Conservation (phyloP, 2,797 vertebrate species). For the Lepus oiostolus region DNA sequence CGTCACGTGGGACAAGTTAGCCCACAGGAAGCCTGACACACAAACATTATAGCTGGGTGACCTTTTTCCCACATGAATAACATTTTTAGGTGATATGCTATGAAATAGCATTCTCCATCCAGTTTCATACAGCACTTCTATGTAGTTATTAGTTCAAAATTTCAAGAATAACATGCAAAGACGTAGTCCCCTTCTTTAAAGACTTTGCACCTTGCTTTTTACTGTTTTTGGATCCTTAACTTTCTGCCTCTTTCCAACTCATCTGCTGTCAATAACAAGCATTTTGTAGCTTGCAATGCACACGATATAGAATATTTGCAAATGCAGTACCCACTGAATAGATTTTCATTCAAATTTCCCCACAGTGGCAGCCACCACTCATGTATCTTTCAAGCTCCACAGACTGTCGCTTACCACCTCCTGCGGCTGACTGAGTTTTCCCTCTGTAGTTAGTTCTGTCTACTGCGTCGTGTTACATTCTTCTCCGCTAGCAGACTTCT, state of each 20-base stretch:
- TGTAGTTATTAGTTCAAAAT: neutral
- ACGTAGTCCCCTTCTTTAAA: neutral
- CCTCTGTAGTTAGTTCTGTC: neutral
- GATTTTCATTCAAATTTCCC: neutral
- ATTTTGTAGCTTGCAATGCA: slow-evolving; percentile 24
- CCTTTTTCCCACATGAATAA: neutral
- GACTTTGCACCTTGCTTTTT: neutral
- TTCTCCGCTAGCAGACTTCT: neutral
- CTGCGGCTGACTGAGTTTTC: neutral
- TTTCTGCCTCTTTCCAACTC: neutral
- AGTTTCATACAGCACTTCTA: neutral
- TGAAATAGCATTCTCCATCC: neutral
- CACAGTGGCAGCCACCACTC: neutral
- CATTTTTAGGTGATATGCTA: neutral
- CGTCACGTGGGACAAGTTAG: neutral
- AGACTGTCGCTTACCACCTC: neutral
- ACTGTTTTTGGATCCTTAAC: neutral
- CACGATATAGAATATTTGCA: neutral
- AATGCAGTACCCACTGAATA: accelerated
- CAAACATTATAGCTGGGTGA: neutral
- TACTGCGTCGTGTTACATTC: neutral
- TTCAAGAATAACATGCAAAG: neutral
- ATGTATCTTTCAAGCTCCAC: neutral
- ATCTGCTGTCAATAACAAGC: neutral
- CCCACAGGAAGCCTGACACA: neutral